Evolutionary conservation across 1,140 invertebrate genomes (phyloP).

Genomic region (Megalonaias nervosa): DNA sequence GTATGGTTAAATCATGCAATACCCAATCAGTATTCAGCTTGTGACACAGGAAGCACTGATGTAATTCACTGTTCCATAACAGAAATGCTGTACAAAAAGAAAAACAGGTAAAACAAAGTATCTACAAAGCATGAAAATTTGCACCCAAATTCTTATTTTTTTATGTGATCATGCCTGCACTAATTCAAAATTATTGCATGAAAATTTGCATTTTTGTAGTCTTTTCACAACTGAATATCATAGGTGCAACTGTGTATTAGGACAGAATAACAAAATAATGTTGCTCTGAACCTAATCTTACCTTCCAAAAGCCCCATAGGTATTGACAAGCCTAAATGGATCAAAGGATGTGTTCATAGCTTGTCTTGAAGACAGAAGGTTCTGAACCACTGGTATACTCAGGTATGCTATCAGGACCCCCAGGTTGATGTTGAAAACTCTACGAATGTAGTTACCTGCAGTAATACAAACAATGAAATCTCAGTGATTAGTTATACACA

Average conservation of each 20-base stretch:
- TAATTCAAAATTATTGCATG: background rate
- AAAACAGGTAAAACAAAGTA: no score
- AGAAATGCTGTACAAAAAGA: no score
- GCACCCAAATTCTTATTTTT: no score
- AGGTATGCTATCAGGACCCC: conserved; percentile 68
- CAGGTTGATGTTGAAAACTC: conserved; percentile 63
- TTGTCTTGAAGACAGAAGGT: conserved; percentile 70
- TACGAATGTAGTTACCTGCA: conserved; percentile 56
- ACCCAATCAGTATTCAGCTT: no score
- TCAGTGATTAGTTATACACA: background rate
- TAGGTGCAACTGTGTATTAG: background rate
- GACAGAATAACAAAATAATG: background rate
- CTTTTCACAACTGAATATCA: background rate
- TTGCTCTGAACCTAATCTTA: conserved; percentile 20
- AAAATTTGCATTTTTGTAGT: background rate
- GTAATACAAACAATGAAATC: conserved; percentile 1
- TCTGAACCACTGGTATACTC: conserved; percentile 72
- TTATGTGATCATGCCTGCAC: no score
- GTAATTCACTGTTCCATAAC: no score
- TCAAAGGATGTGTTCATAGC: conserved; percentile 74
- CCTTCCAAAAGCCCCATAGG: conserved; percentile 74
- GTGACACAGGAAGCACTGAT: no score
- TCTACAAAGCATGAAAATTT: no score
- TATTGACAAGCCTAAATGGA: conserved; percentile 72
- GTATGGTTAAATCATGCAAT: no score